Evolutionary conservation across 2,113 vertebrate species (phyloP), one percentile per base, ranked within the genome.

Genomic region (Callaeas wilsoni): DNA sequence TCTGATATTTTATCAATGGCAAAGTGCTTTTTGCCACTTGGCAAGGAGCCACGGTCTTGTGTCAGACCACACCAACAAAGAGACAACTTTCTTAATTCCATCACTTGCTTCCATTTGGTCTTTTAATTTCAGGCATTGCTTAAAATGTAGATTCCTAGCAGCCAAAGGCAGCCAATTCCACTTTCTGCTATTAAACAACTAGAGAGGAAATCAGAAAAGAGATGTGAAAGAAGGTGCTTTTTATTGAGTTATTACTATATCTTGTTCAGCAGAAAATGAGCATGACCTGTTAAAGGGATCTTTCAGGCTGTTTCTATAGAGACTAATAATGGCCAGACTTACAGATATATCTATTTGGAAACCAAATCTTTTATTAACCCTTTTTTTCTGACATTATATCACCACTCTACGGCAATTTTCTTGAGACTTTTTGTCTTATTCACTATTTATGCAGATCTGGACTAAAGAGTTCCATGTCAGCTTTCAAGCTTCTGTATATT

Each of bases 1-100:
- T 97, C 90, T 96, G 89, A 86, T 97, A 96, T 97, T 98, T 97
- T 98, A 96, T 98, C 97, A 98, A 97, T 97, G 97, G 95, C 73
- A 92, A 97, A 98, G 82, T 97, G 96, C 89, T 96, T 97, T 98
- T 96, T 97, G 95, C 95, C 89, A 77, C 84, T 97, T 98, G 98
- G 97, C 98, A 90, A 62, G 46, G n/a, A 91, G 96, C 97, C 97
- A 95, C 64, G 74, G 41, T 97, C 83, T 96, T 96, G 64, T 56
- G 50, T 94, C 59, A 84, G 86, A 93, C 59, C n/a, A 46, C 92
- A 97, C 96, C 93, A 97, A 46, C 22, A 17, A 32, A 74, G 79
- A 96, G 80, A 93, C 63, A 25, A 87, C 80, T 91, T 92, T 78
- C 76, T 97, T 96, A 96, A 97, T 97, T 97, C 85, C 90, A 96